phyloP scores from a whole-genome alignment of 1,140 invertebrate species.

The Monomorium pharaonis region DNA sequence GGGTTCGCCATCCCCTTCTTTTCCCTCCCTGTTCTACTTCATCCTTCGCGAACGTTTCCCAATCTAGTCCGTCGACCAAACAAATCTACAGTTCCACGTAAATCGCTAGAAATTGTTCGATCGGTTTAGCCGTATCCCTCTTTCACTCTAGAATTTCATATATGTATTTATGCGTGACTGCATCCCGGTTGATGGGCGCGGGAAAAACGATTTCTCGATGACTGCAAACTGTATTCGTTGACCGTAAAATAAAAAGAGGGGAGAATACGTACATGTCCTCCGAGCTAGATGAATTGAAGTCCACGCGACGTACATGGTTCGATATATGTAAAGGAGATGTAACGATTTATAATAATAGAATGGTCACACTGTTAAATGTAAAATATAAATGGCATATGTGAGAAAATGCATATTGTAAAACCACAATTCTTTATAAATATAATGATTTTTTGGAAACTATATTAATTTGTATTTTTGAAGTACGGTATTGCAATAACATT shows the following conservation, averaged over 20 bases:
- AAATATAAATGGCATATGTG: neutral
- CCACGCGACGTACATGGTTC: neutral
- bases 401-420: neutral
- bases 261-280: neutral
- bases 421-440: too few relatives aligned
- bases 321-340: neutral
- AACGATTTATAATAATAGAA: neutral
- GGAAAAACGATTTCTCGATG: constrained; percentile 41
- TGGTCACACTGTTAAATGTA: neutral
- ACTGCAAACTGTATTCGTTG: constrained; percentile 22
- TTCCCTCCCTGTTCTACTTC: neutral
- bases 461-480: too few relatives aligned
- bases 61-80: constrained; percentile 63
- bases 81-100: constrained; percentile 74
- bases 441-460: too few relatives aligned
- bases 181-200: neutral
- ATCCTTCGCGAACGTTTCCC: constrained; percentile 54
- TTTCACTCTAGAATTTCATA: neutral
- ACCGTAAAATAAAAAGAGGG: constrained; percentile 52
- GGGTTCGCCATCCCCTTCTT: constrained; percentile 21
- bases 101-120: constrained; percentile 52
- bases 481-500: too few relatives aligned
- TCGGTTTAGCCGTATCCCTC: neutral
- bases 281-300: constrained; percentile 2
- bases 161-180: constrained; percentile 6